Conservation (phyloP, 2,797 vertebrate genomes). For the Micrastur ruficollis region DNA sequence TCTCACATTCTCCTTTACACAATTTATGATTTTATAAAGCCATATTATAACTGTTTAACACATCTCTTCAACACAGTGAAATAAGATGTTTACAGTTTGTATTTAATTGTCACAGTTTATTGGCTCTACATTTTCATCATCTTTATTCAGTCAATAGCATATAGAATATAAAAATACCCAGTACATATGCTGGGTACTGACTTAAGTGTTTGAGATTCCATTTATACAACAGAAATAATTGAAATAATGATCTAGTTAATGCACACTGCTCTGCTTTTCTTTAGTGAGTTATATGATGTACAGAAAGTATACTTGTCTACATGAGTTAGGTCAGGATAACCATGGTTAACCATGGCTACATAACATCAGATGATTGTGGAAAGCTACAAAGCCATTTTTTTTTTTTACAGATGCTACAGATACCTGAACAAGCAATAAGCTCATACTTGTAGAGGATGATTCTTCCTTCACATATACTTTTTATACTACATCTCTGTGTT, state of each 20-base stretch:
- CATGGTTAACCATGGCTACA: not conserved
- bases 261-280: not conserved
- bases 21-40: not conserved
- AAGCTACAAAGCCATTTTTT: not conserved
- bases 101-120: not conserved
- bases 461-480: not conserved
- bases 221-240: not conserved
- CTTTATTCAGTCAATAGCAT: not conserved
- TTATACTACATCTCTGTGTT: not conserved
- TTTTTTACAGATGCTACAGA: not conserved
- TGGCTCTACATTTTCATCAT: not conserved
- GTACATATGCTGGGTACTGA: not conserved
- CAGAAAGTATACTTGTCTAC: not conserved
- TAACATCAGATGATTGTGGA: not conserved
- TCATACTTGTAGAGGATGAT: not conserved
- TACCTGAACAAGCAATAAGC: not conserved
- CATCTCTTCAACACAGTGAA: not conserved
- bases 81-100: not conserved
- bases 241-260: not conserved
- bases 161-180: not conserved
- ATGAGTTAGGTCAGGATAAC: not conserved
- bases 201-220: not conserved
- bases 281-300: not conserved
- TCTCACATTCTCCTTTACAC: not conserved
- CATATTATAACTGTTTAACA: not conserved